Conservation (phyloP, 2,888 invertebrate genomes). For the Sisyra terminalis region DNA sequence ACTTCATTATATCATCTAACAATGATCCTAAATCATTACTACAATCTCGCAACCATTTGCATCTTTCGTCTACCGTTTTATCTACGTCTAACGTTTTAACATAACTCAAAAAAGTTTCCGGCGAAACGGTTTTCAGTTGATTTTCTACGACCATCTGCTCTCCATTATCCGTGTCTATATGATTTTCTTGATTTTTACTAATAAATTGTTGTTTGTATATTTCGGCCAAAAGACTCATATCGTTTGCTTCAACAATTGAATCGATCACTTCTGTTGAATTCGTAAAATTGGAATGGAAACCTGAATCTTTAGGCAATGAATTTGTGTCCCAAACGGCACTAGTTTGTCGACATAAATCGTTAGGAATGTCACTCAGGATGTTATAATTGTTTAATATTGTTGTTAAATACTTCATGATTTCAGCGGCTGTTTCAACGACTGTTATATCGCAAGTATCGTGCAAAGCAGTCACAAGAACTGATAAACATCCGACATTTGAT, state of each 20-base stretch:
- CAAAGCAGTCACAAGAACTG: constrained; percentile 46
- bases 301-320: background rate
- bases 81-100: constrained; percentile 42
- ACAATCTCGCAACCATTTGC: constrained; percentile 47
- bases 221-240: constrained; percentile 40
- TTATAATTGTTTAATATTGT: constrained; percentile 38
- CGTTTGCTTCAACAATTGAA: constrained; percentile 42
- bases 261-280: constrained; percentile 31
- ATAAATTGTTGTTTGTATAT: constrained; percentile 39
- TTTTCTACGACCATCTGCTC: constrained; percentile 19
- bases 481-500: constrained; percentile 50
- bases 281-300: constrained; percentile 13
- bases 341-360: constrained; percentile 1
- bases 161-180: constrained; percentile 16
- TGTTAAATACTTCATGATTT: constrained; percentile 34
- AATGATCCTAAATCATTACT: constrained; percentile 51
- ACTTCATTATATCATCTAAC: constrained; percentile 54
- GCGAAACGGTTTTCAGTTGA: constrained; percentile 25
- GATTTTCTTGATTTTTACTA: constrained; percentile 14
- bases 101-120: constrained; percentile 41
- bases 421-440: constrained; percentile 44
- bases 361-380: constrained; percentile 22
- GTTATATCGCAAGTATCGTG: constrained; percentile 54
- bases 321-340: constrained; percentile 5
- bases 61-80: constrained; percentile 38